These are phyloP conservation scores for Drosophila rhopaloa DNA, from an alignment of 1,140 invertebrate genomes.

Conservation along the genomic window DNA sequence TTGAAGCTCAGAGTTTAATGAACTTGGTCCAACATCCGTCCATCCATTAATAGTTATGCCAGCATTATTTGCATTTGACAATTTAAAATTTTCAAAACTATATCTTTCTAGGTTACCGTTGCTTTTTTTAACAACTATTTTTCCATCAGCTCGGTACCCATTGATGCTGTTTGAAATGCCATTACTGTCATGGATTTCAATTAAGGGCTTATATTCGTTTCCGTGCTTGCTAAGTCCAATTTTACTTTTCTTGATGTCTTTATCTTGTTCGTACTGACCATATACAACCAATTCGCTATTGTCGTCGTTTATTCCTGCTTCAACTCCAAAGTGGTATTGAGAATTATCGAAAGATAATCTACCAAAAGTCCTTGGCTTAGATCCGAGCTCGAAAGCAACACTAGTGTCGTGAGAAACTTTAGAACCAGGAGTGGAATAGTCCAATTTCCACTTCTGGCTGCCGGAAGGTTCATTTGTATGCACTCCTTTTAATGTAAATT, in stretches of 20 bases:
- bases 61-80: constrained; percentile 84
- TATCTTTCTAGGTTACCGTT: constrained; percentile 85
- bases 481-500: constrained; percentile 78
- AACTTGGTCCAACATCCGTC: constrained; percentile 45
- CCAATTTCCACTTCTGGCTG: constrained; percentile 85
- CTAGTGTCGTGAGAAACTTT: constrained; percentile 86
- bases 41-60: constrained; percentile 86
- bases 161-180: constrained; percentile 84
- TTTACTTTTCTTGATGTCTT: constrained; percentile 87
- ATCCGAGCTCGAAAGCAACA: constrained; percentile 60
- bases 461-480: constrained; percentile 29
- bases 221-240: constrained; percentile 87
- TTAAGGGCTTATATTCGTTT: constrained; percentile 88
- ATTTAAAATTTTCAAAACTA: constrained; percentile 86
- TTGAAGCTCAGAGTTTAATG: constrained; percentile 49
- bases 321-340: constrained; percentile 59
- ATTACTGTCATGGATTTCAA: constrained; percentile 88
- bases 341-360: constrained; percentile 64
- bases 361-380: constrained; percentile 53
- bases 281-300: constrained; percentile 74
- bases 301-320: constrained; percentile 68
- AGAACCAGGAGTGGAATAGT: constrained; percentile 89
- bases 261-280: constrained; percentile 86
- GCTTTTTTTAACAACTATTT: constrained; percentile 85
- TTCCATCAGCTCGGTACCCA: constrained; percentile 86